Evolutionary conservation across 2,113 vertebrate species (phyloP).

Genomic region (Carollia perspicillata): DNA sequence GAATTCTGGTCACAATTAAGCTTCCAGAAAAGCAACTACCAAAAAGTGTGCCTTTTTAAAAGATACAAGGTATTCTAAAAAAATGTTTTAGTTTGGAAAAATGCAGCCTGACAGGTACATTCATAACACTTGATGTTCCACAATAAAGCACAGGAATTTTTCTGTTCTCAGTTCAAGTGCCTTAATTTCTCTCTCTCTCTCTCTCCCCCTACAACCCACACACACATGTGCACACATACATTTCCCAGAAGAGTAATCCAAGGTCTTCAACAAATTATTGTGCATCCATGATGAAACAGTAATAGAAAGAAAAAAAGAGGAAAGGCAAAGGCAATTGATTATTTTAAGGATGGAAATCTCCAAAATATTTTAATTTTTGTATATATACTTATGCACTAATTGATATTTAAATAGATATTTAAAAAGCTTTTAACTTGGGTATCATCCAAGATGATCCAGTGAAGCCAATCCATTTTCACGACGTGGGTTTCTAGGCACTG

Average conservation of each 20-base stretch:
- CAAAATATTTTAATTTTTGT: background rate
- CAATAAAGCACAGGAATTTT: background rate
- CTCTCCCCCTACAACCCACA: fast-evolving
- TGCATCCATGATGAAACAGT: background rate
- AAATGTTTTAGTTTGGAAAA: background rate
- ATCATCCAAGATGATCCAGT: background rate
- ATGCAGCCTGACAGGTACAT: background rate
- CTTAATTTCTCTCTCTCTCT: background rate
- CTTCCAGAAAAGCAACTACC: background rate
- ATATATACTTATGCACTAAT: background rate
- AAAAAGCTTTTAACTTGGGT: background rate
- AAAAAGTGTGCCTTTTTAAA: background rate
- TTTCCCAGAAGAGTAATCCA: background rate
- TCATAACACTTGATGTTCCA: background rate
- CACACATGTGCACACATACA: background rate
- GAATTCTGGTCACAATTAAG: background rate
- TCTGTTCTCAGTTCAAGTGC: background rate
- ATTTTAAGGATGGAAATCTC: background rate
- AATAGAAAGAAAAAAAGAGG: background rate
- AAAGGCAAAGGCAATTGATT: background rate
- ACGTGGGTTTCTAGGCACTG: background rate
- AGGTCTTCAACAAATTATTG: background rate
- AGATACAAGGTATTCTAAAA: background rate
- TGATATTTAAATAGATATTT: conserved; percentile 9
- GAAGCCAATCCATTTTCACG: background rate